These are phyloP conservation scores for Epirrhoe tristata DNA, from an alignment of 2,888 invertebrate species.

Conservation along the genomic window DNA sequence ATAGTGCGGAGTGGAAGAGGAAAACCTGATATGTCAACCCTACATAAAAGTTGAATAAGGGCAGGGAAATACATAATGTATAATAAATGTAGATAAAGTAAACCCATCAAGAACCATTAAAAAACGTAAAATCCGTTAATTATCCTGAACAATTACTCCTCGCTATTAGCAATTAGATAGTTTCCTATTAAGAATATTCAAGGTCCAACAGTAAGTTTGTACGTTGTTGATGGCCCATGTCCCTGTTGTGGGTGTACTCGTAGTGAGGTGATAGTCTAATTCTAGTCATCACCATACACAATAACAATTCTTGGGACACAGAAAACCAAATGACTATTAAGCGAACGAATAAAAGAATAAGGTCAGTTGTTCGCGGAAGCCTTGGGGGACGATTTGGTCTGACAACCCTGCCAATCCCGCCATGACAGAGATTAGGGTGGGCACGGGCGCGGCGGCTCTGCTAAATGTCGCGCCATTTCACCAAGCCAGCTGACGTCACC, in stretches of 20 bases:
- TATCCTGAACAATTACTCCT: background rate
- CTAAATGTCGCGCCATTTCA: constrained; percentile 83
- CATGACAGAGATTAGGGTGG: constrained; percentile 79
- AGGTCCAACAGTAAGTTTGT: constrained; percentile 5
- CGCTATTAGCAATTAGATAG: background rate
- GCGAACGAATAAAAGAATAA: constrained; percentile 53
- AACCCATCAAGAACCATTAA: background rate
- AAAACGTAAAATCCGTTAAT: background rate
- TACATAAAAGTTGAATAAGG: no score
- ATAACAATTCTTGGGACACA: constrained; percentile 12
- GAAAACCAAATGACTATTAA: constrained; percentile 37
- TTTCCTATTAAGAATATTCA: constrained; percentile 8
- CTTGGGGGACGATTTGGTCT: constrained; percentile 65
- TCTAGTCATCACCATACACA: constrained; percentile 7
- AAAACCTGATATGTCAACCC: no score
- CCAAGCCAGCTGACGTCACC: constrained; percentile 73
- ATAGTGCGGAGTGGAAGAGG: no score
- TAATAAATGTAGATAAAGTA: background rate
- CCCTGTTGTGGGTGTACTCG: constrained; percentile 1
- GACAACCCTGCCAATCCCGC: constrained; percentile 74
- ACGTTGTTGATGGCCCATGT: constrained; percentile 5
- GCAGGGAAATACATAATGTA: no score
- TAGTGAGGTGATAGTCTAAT: constrained; percentile 2
- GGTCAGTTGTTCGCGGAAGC: constrained; percentile 61
- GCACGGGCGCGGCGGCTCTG: constrained; percentile 74